Conservation (phyloP, 1,140 invertebrate genomes). For the Trachelipus rathkii region DNA sequence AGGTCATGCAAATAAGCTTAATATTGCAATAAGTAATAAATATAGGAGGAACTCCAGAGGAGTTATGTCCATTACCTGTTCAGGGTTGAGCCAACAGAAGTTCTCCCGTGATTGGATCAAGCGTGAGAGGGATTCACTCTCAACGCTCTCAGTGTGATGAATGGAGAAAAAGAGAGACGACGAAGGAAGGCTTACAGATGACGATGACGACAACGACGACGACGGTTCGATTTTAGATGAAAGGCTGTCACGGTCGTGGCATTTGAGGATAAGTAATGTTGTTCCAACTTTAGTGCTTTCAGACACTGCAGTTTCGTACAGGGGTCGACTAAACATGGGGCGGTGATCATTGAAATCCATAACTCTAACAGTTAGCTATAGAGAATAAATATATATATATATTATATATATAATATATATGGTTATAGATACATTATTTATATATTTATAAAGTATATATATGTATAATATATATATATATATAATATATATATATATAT, state of each 20-base stretch:
- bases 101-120: conserved; percentile 71
- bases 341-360: conserved; percentile 89
- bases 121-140: conserved; percentile 57
- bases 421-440: too few relatives aligned
- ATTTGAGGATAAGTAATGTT: conserved; percentile 68
- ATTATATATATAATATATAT: too few relatives aligned
- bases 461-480: too few relatives aligned
- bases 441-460: too few relatives aligned
- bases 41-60: too few relatives aligned
- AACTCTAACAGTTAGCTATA: conserved; percentile 70
- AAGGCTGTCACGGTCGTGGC: conserved; percentile 65
- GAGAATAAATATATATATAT: not conserved
- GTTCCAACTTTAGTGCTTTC: conserved; percentile 79
- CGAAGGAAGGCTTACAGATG: conserved; percentile 53
- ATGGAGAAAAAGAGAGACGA: conserved; percentile 61
- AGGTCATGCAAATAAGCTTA: too few relatives aligned
- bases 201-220: conserved; percentile 62
- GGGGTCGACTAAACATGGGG: conserved; percentile 52
- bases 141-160: conserved; percentile 35
- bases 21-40: too few relatives aligned
- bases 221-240: not conserved
- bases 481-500: too few relatives aligned
- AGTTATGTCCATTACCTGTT: conserved; percentile 63
- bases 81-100: conserved; percentile 65
- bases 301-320: conserved; percentile 74